Evolutionary conservation across 2,888 invertebrate genomes (phyloP).

Genomic region (Macaria notata): DNA sequence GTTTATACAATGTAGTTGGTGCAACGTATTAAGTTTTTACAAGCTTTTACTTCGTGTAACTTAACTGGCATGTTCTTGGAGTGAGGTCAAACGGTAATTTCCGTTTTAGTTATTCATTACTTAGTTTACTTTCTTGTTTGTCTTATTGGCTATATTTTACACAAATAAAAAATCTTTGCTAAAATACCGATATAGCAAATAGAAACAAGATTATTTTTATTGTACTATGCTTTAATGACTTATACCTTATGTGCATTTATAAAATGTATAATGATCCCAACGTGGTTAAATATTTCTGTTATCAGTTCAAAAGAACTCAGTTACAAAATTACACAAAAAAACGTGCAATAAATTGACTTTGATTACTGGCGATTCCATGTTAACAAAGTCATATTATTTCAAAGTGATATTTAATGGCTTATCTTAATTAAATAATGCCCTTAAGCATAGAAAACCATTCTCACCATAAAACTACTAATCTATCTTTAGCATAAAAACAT

Average conservation of each 20-base stretch:
- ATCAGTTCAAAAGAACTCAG: too few relatives aligned
- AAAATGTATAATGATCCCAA: too few relatives aligned
- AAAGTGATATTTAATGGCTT: too few relatives aligned
- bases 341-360: too few relatives aligned
- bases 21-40: background rate
- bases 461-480: background rate
- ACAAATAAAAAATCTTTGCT: background rate
- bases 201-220: too few relatives aligned
- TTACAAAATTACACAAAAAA: too few relatives aligned
- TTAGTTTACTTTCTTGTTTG: background rate
- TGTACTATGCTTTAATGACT: too few relatives aligned
- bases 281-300: too few relatives aligned
- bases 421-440: background rate
- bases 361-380: too few relatives aligned
- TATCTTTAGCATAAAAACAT: constrained; percentile 15
- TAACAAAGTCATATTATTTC: too few relatives aligned
- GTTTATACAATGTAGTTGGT: constrained; percentile 16
- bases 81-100: background rate
- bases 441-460: constrained; percentile 4
- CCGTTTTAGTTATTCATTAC: constrained; percentile 1
- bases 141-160: background rate
- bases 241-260: too few relatives aligned
- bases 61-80: constrained; percentile 3
- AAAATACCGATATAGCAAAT: too few relatives aligned
- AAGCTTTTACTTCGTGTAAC: constrained; percentile 7